phyloP scores from a whole-genome alignment of 1,140 invertebrate genomes.

The Hylaeus volcanicus region DNA sequence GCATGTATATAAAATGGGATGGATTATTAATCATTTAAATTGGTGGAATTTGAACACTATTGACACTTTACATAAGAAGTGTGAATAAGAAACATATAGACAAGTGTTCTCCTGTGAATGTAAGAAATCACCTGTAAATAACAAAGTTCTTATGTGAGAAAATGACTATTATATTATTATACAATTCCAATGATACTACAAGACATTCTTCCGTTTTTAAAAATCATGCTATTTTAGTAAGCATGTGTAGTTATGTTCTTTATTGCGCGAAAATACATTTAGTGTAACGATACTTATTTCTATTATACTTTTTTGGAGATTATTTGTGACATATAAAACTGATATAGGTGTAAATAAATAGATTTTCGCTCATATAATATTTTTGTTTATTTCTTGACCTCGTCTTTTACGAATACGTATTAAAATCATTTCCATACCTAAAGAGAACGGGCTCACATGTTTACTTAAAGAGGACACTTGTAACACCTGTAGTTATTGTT shows the following conservation, averaged over 20 bases:
- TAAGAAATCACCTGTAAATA: constrained; percentile 58
- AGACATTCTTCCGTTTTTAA: constrained; percentile 34
- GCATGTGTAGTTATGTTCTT: constrained; percentile 52
- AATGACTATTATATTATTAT: constrained; percentile 61
- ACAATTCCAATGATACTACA: constrained; percentile 35
- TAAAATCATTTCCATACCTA: constrained; percentile 22
- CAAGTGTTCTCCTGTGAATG: constrained; percentile 63
- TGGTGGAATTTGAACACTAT: constrained; percentile 61
- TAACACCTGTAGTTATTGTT: constrained; percentile 46
- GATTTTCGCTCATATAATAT: constrained; percentile 44
- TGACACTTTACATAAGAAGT: constrained; percentile 33
- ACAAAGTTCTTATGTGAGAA: constrained; percentile 59
- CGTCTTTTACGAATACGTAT: constrained; percentile 28
- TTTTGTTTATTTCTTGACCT: constrained; percentile 42
- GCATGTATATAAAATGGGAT: constrained; percentile 39
- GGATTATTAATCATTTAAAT: constrained; percentile 41
- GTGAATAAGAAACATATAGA: constrained; percentile 34
- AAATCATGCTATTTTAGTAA: constrained; percentile 38
- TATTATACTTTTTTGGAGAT: constrained; percentile 46
- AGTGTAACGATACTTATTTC: constrained; percentile 40
- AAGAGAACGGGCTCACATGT: constrained; percentile 48
- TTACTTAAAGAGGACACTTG: constrained; percentile 61
- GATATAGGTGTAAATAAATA: constrained; percentile 48
- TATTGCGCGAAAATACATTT: constrained; percentile 28
- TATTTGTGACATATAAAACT: constrained; percentile 48